Conservation (phyloP, 2,113 vertebrate genomes). For the Gymnobelideus leadbeateri region DNA sequence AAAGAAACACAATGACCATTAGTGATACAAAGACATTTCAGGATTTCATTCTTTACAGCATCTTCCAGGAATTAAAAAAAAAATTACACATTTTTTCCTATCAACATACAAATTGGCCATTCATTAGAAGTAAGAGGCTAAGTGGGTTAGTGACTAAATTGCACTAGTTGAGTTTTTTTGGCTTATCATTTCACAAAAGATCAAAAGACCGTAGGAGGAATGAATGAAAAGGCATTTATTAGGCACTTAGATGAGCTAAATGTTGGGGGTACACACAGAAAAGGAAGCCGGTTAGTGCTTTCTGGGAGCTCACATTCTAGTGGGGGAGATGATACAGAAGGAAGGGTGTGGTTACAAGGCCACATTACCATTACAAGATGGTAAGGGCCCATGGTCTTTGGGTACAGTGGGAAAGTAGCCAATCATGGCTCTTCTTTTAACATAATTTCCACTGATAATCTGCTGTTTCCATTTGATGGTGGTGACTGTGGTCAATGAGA, state of each 20-base stretch:
- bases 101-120: constrained; percentile 1
- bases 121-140: neutral
- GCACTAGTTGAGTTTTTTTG: neutral
- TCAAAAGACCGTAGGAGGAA: neutral
- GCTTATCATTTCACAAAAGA: neutral
- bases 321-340: neutral
- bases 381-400: neutral
- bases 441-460: neutral
- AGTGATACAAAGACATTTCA: constrained; percentile 4
- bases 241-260: neutral
- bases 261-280: neutral
- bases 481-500: neutral
- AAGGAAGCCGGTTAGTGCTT: neutral
- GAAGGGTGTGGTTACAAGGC: neutral
- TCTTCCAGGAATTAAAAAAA: neutral
- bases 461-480: neutral
- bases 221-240: neutral
- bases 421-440: neutral
- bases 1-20: neutral
- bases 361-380: neutral
- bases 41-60: constrained; percentile 26
- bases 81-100: neutral
- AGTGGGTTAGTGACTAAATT: neutral
- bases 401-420: neutral
- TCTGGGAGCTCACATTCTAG: neutral